These are phyloP conservation scores for Lagothrix lagotricha DNA, from an alignment of 2,797 vertebrate species.

Conservation along the genomic window DNA sequence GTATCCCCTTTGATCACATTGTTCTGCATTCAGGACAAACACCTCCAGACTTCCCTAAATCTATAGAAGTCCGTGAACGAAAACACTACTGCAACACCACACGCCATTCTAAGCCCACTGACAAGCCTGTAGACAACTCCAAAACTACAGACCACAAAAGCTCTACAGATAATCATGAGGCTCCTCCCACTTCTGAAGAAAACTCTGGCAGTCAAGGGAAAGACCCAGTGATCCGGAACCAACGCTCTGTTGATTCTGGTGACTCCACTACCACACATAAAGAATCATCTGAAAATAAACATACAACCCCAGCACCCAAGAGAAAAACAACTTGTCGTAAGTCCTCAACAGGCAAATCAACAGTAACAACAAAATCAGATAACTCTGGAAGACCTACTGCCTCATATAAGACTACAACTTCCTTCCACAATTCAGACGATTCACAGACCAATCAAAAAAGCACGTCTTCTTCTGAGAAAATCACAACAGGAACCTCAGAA, in stretches of 20 bases:
- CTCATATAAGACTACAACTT: neutral
- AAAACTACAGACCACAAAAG: neutral
- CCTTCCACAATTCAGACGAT: neutral
- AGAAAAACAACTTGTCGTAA: neutral
- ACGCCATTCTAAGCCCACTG: neutral
- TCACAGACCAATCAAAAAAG: neutral
- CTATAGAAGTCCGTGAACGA: neutral
- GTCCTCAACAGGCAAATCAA: neutral
- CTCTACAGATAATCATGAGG: neutral
- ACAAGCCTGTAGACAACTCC: neutral
- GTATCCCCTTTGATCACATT: neutral
- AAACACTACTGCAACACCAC: neutral
- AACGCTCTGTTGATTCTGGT: neutral
- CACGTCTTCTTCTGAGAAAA: neutral
- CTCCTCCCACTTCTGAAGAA: neutral
- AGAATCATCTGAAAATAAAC: neutral
- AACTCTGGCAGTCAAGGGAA: neutral
- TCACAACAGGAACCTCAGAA: neutral
- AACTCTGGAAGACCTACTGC: rapidly evolving
- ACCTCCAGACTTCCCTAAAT: neutral
- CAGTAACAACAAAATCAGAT: neutral
- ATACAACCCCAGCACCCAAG: neutral
- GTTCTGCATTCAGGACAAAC: neutral
- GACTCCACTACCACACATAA: neutral
- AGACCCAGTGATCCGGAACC: neutral